phyloP scores from a whole-genome alignment of 2,888 invertebrate species.

The Nomada fabriciana region DNA sequence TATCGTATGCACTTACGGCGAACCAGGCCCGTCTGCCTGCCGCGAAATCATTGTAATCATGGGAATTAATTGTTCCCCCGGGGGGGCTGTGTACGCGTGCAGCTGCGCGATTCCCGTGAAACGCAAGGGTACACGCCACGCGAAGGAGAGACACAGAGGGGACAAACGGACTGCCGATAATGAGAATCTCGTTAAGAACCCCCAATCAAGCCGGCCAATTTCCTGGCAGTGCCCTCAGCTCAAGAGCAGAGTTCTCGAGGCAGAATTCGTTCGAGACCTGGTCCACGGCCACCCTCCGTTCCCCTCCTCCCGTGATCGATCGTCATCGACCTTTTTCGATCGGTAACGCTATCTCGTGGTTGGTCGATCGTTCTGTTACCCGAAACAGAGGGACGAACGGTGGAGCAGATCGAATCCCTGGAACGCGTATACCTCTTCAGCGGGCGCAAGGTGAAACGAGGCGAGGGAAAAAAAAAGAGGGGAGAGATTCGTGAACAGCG shows the following conservation, averaged over 20 bases:
- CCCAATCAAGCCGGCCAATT: constrained; percentile 13
- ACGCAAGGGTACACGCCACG: not conserved
- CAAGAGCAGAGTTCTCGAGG: not conserved
- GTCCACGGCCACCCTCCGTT: not conserved
- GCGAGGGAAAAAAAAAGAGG: too few relatives aligned
- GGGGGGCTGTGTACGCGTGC: not conserved
- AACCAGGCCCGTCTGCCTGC: not conserved
- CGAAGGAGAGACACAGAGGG: not conserved
- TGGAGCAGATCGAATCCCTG: constrained; percentile 19
- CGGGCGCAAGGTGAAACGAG: not conserved
- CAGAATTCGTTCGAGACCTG: constrained; percentile 39
- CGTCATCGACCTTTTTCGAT: constrained; percentile 50
- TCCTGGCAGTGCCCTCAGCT: not conserved
- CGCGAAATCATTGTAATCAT: constrained; percentile 37
- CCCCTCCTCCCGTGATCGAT: constrained; percentile 44
- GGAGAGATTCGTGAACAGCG: not conserved
- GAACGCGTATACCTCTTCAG: not conserved
- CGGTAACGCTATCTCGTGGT: constrained; percentile 8
- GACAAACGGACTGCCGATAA: constrained; percentile 45
- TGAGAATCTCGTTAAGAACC: constrained; percentile 49
- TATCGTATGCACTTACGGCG: not conserved
- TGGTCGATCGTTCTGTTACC: constrained; percentile 5
- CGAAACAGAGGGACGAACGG: constrained; percentile 9
- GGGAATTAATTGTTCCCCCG: constrained; percentile 34
- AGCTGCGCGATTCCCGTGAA: not conserved